Conservation (phyloP, 2,888 invertebrate genomes). For the Ceratothoa steindachneri region DNA sequence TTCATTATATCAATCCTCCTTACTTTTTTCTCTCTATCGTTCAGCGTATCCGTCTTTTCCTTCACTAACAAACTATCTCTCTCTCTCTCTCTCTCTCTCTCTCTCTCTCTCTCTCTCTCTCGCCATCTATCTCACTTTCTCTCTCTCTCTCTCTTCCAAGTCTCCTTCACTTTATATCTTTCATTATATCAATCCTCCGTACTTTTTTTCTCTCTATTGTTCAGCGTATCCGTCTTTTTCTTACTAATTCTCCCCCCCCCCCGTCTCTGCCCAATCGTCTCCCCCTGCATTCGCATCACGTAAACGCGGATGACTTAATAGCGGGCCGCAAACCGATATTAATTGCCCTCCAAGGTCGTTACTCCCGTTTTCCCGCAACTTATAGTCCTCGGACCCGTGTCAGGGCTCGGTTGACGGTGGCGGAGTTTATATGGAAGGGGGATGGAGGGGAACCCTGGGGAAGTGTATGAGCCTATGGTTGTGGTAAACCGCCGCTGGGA, state of each 20-base stretch:
- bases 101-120: not conserved
- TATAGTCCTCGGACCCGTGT: too few relatives aligned
- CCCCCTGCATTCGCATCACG: constrained; percentile 3
- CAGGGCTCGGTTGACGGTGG: too few relatives aligned
- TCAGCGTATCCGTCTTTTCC: not conserved
- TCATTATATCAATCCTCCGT: too few relatives aligned
- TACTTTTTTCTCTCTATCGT: not conserved
- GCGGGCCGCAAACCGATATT: constrained; percentile 13
- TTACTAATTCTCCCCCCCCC: too few relatives aligned
- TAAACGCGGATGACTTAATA: constrained; percentile 5
- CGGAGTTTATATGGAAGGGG: too few relatives aligned
- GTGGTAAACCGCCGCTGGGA: too few relatives aligned
- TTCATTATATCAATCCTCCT: not conserved
- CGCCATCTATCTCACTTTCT: too few relatives aligned
- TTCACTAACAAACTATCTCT: not conserved
- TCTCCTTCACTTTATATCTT: too few relatives aligned
- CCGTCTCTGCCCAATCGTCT: not conserved
- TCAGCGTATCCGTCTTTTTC: too few relatives aligned
- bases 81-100: not conserved
- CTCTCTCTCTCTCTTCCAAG: not conserved
- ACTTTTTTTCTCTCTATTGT: too few relatives aligned
- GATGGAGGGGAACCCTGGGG: too few relatives aligned
- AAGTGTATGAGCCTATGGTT: too few relatives aligned
- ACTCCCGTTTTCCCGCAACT: not conserved
- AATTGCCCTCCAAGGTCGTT: constrained; percentile 10